Evolutionary conservation across 2,797 vertebrate species (phyloP).

Genomic region (Chelon labrosus): DNA sequence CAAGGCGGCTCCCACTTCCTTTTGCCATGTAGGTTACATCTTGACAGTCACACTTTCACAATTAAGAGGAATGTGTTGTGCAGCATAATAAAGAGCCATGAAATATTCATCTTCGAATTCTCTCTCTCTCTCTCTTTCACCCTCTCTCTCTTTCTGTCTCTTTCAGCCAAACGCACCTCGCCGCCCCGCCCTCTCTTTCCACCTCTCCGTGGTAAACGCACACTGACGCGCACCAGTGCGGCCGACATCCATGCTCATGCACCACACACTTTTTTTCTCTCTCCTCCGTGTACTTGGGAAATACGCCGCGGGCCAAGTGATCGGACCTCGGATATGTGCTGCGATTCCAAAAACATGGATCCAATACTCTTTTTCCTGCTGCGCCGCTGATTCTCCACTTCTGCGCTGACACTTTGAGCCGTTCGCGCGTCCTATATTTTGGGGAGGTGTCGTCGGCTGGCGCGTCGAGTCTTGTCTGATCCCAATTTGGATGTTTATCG

Average conservation of each 20-base stretch:
- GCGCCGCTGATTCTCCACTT: conserved; percentile 59
- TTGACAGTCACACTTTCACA: conserved; percentile 16
- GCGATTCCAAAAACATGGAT: conserved; percentile 72
- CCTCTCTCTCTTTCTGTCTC: conserved; percentile 33
- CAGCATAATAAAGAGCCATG: conserved; percentile 79
- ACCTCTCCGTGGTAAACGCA: conserved; percentile 59
- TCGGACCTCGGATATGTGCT: conserved; percentile 68
- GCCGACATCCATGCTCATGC: conserved; percentile 69
- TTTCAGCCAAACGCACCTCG: conserved; percentile 62
- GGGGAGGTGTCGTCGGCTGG: conserved; percentile 66
- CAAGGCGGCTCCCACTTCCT: too few species aligned
- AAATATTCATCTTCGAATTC: conserved; percentile 83
- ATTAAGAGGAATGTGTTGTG: conserved; percentile 43
- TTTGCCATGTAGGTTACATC: neutral
- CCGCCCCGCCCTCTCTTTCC: conserved; percentile 71
- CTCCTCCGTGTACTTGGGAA: conserved; percentile 62
- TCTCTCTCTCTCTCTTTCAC: conserved; percentile 35
- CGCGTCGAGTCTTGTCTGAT: conserved; percentile 59
- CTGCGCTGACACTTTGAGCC: conserved; percentile 62
- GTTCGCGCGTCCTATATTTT: conserved; percentile 43
- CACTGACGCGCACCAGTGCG: conserved; percentile 71
- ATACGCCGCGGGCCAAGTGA: conserved; percentile 57
- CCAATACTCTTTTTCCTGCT: conserved; percentile 45
- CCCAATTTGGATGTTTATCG: conserved; percentile 82
- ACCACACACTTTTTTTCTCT: conserved; percentile 46